These are phyloP conservation scores for Rachycentron canadum DNA, from an alignment of 2,797 vertebrate genomes.

Conservation along the genomic window DNA sequence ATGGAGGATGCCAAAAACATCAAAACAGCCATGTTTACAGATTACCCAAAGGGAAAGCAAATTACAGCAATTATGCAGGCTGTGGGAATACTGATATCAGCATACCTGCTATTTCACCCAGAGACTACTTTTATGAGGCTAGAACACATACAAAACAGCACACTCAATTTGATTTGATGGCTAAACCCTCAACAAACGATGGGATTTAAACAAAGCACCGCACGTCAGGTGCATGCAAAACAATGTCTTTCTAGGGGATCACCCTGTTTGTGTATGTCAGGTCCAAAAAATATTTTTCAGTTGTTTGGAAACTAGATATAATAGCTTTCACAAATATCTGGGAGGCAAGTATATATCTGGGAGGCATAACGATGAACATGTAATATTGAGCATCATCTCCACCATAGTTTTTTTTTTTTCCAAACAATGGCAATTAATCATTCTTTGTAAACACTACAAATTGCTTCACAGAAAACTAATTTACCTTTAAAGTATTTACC, in stretches of 20 bases:
- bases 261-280: constrained; percentile 53
- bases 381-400: constrained; percentile 44
- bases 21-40: constrained; percentile 89
- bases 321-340: constrained; percentile 50
- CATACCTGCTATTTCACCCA: constrained; percentile 84
- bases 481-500: constrained; percentile 68
- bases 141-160: constrained; percentile 78
- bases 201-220: constrained; percentile 72
- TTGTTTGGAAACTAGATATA: constrained; percentile 58
- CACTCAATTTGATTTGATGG: constrained; percentile 80
- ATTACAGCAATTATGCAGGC: constrained; percentile 88
- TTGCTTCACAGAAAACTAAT: constrained; percentile 72
- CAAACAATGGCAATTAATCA: constrained; percentile 75
- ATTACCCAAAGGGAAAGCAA: constrained; percentile 88
- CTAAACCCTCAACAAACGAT: constrained; percentile 76
- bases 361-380: constrained; percentile 49
- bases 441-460: constrained; percentile 72
- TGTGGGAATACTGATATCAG: constrained; percentile 85
- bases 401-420: constrained; percentile 14
- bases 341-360: constrained; percentile 46
- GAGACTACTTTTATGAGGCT: constrained; percentile 80
- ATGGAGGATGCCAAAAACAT: constrained; percentile 88
- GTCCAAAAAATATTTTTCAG: constrained; percentile 61
- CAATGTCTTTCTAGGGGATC: constrained; percentile 65
- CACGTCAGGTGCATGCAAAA: constrained; percentile 67